A percentile compares a stretch with the other conserved stretches of the same genome.
These are phyloP conservation scores for Capitella teleta DNA, from an alignment of 1,140 invertebrate genomes.

Conservation along the genomic window DNA sequence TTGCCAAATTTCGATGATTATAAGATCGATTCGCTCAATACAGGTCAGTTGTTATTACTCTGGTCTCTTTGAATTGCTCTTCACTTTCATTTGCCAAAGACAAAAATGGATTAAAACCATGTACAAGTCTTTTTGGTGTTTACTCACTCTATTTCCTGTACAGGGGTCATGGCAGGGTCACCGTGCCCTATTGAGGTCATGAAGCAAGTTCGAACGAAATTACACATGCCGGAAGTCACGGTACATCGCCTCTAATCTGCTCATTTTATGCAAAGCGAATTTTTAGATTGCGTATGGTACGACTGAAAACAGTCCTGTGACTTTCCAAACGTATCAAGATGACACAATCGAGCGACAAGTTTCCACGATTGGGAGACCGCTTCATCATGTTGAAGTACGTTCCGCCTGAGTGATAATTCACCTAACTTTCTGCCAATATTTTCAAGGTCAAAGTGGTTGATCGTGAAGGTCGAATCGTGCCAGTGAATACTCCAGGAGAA, in stretches of 20 bases:
- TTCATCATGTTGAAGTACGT: constrained; percentile 67
- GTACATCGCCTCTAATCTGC: no score
- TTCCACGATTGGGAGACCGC: constrained; percentile 63
- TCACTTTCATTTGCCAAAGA: no score
- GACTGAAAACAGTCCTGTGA: constrained; percentile 71
- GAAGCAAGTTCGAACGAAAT: constrained; percentile 24
- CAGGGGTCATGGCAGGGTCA: constrained; percentile 38
- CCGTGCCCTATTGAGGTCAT: constrained; percentile 36
- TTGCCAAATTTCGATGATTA: constrained; percentile 28
- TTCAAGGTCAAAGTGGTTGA: constrained; percentile 62
- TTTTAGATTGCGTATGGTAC: constrained; percentile 72
- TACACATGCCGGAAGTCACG: constrained; percentile 35
- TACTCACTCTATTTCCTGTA: neutral
- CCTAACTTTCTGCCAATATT: no score
- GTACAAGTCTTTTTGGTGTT: neutral
- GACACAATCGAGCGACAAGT: constrained; percentile 57
- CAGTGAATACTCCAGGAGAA: constrained; percentile 67
- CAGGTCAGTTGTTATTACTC: constrained; percentile 38
- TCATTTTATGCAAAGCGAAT: no score
- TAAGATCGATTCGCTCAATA: constrained; percentile 41
- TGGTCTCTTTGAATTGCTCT: no score
- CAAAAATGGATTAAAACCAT: neutral
- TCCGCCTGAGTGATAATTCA: neutral
- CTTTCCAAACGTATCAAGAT: constrained; percentile 50
- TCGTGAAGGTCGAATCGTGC: constrained; percentile 55